A percentile compares a stretch with the other conserved stretches of the same genome.
phyloP scores from a whole-genome alignment of 1,140 invertebrate species.

The Pseudomyrmex flavicornis region DNA sequence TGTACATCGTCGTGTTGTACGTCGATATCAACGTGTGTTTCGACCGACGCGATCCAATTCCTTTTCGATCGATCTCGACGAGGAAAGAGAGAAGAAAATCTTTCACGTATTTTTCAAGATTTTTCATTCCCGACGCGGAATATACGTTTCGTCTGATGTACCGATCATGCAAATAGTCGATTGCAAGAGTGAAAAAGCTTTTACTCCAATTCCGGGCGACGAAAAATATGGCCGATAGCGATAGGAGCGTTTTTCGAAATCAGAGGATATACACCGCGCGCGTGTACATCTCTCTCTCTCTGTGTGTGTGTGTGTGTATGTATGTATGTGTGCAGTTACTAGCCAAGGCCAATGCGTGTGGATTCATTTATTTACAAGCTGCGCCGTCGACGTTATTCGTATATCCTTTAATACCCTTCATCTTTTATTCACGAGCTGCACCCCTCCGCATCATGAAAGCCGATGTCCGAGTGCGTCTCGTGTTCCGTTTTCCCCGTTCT shows the following conservation, averaged over 20 bases:
- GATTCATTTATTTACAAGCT: slow-evolving; percentile 59
- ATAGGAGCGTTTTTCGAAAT: slow-evolving; percentile 53
- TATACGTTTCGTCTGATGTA: slow-evolving; percentile 42
- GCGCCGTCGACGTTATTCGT: slow-evolving; percentile 42
- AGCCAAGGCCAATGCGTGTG: slow-evolving; percentile 27
- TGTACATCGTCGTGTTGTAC: too few species aligned
- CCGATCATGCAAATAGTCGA: slow-evolving; percentile 32
- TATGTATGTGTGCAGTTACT: too few species aligned
- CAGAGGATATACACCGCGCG: slow-evolving; percentile 19
- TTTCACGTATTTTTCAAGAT: slow-evolving; percentile 36
- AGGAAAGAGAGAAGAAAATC: not conserved
- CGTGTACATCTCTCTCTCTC: too few species aligned
- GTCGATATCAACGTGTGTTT: not conserved
- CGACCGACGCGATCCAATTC: not conserved
- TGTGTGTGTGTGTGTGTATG: too few species aligned
- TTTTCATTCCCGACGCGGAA: slow-evolving; percentile 35
- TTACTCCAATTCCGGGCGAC: slow-evolving; percentile 47
- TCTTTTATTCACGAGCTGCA: slow-evolving; percentile 55
- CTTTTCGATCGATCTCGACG: slow-evolving; percentile 13
- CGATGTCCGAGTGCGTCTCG: slow-evolving; percentile 51
- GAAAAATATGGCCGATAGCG: slow-evolving; percentile 42
- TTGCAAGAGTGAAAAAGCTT: slow-evolving; percentile 52
- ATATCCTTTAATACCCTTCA: slow-evolving; percentile 59
- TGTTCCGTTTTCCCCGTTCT: slow-evolving; percentile 3
- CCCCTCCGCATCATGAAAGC: slow-evolving; percentile 29